Conservation (phyloP, 2,797 vertebrate species). For the Gymnocypris eckloni region DNA sequence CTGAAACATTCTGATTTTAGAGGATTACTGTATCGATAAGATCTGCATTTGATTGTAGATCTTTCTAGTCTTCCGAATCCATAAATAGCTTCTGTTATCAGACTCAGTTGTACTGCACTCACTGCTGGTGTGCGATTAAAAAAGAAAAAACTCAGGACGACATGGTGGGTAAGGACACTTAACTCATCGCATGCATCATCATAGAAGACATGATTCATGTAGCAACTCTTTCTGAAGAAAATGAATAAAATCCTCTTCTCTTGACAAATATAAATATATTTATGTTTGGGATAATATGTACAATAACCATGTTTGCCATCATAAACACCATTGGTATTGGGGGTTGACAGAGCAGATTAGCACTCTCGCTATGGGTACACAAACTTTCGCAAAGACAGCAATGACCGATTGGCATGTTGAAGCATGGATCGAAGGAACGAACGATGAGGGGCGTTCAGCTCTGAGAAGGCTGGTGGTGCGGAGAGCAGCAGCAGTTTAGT, state of each 20-base stretch:
- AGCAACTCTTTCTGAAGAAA: slow-evolving; percentile 70
- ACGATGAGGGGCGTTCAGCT: slow-evolving; percentile 57
- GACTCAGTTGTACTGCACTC: slow-evolving; percentile 58
- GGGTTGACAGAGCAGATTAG: slow-evolving; percentile 72
- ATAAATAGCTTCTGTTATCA: slow-evolving; percentile 11
- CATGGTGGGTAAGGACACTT: slow-evolving; percentile 85
- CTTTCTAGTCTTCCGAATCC: not conserved
- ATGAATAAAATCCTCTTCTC: slow-evolving; percentile 77
- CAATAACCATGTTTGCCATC: slow-evolving; percentile 75
- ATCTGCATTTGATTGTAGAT: slow-evolving; percentile 19
- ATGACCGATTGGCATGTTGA: slow-evolving; percentile 73
- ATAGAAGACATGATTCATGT: slow-evolving; percentile 74
- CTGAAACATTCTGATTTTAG: not conserved
- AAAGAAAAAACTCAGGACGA: slow-evolving; percentile 73
- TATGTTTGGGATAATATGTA: slow-evolving; percentile 78
- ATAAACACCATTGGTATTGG: slow-evolving; percentile 69
- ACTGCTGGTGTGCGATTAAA: slow-evolving; percentile 73
- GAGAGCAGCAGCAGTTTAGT: slow-evolving; percentile 67
- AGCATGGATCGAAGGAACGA: slow-evolving; percentile 65
- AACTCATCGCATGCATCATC: slow-evolving; percentile 82
- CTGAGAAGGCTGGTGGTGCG: slow-evolving; percentile 78
- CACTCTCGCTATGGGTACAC: slow-evolving; percentile 77
- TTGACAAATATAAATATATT: slow-evolving; percentile 88
- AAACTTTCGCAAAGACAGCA: slow-evolving; percentile 74
- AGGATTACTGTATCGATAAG: slow-evolving; percentile 2